phyloP scores from a whole-genome alignment of 2,113 vertebrate genomes.

The Clarias batrachus region DNA sequence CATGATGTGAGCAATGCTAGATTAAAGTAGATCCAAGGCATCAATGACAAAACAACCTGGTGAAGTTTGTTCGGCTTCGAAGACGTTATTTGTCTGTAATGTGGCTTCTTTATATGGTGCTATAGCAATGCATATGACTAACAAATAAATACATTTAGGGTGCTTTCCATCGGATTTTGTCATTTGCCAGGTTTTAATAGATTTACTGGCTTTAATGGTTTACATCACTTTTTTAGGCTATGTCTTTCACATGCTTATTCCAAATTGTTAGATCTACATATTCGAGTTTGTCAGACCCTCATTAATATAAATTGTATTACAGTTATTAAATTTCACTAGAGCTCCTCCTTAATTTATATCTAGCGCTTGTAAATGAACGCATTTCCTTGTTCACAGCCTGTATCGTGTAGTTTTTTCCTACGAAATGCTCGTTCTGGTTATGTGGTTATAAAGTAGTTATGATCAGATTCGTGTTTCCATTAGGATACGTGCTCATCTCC shows the following conservation, averaged over 20 bases:
- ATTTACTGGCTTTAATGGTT: not conserved
- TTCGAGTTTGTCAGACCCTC: not conserved
- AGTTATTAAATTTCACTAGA: not conserved
- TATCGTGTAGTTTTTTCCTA: not conserved
- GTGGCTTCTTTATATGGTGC: not conserved
- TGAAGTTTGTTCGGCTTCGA: slow-evolving; percentile 25
- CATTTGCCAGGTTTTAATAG: not conserved
- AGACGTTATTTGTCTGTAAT: not conserved
- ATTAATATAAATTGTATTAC: not conserved
- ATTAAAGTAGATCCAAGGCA: not conserved
- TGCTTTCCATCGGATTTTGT: not conserved
- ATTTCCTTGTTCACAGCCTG: not conserved
- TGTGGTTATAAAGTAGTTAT: slow-evolving; percentile 5
- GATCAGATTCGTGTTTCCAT: not conserved
- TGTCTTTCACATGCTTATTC: not conserved
- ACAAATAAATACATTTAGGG: not conserved
- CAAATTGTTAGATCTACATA: not conserved
- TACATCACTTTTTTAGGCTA: not conserved
- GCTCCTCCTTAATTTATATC: not conserved
- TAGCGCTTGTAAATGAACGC: not conserved
- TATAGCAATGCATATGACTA: not conserved
- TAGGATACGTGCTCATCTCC: not conserved
- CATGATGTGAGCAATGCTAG: not conserved
- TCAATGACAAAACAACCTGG: not conserved
- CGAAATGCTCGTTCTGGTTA: not conserved